These are phyloP conservation scores for Leucophenga varia DNA, from an alignment of 1,140 invertebrate species.

Conservation along the genomic window DNA sequence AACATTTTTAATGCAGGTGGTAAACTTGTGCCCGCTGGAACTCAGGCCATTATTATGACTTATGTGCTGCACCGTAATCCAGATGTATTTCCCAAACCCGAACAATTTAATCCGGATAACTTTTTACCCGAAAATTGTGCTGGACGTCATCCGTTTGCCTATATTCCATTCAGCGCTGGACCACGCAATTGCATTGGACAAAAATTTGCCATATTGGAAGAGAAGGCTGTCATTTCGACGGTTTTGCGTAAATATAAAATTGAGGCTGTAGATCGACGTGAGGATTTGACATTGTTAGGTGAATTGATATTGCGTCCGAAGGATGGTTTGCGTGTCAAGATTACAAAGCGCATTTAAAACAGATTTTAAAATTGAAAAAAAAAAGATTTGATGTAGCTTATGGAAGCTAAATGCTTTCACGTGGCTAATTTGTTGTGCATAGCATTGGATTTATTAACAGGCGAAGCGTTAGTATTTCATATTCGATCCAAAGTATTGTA, in stretches of 20 bases:
- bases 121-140: slow-evolving; percentile 66
- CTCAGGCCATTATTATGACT: slow-evolving; percentile 60
- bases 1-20: slow-evolving; percentile 48
- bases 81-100: slow-evolving; percentile 69
- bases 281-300: slow-evolving; percentile 59
- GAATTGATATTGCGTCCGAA: slow-evolving; percentile 64
- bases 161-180: slow-evolving; percentile 76
- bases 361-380: too few relatives aligned
- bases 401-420: neutral
- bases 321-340: slow-evolving; percentile 59
- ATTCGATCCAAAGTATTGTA: slow-evolving; percentile 41
- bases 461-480: neutral
- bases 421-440: too few relatives aligned
- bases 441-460: too few relatives aligned
- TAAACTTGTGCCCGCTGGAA: slow-evolving; percentile 60
- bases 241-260: slow-evolving; percentile 68
- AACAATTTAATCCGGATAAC: slow-evolving; percentile 75
- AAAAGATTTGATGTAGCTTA: too few relatives aligned
- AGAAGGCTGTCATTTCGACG: slow-evolving; percentile 68
- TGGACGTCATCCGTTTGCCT: slow-evolving; percentile 66
- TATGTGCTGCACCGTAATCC: slow-evolving; percentile 69
- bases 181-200: slow-evolving; percentile 72
- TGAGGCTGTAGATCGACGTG: slow-evolving; percentile 60
- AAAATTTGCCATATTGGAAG: slow-evolving; percentile 76
- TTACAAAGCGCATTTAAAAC: slow-evolving; percentile 44